Evolutionary conservation across 2,113 vertebrate genomes (phyloP), one percentile per base, ranked within the genome.

Genomic region (Ctenodactylus gundi): DNA sequence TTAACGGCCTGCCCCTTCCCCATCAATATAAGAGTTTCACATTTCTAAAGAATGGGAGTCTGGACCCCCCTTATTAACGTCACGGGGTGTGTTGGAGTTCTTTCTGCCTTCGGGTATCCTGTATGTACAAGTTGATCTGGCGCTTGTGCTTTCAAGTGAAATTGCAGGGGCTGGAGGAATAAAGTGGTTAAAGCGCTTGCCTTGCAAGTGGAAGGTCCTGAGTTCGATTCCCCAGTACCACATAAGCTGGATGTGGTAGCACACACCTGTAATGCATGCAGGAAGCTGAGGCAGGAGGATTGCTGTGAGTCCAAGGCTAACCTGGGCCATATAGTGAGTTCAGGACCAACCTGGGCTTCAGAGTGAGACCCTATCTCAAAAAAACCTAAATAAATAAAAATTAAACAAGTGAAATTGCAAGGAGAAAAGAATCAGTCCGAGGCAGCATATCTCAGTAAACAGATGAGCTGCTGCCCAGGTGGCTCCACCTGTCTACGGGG

Each of bases 41-140:
- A 39, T 64, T 94, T 53, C 53, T 83, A 77, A 51, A 70, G 64
- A 65, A 65, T 21, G 27, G 87, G 36, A 64, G 49, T 51, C 39
- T 64, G 21, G 68, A 85, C 85, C 4, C 34, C 75, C 31, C 6
- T 67, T 53, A 51, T 51, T 85, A 49, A 64, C 78, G 49, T 88
- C 55, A 80, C 77, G 44, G 4, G 68, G 20, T 3, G 5, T 64
- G 4, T 72, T 85, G 49, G 14, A 76, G 0, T 67, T 86, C 80
- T 76, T 83, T 36, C 36, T 70, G 31, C 41, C 78, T 84, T 93
- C 76, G 36, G 27, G 51, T 68, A 34, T 77, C 67, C 6, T 87
- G 12, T n/a, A 23, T 51, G 44, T 55, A 94, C 44, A 77, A 68
- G 60, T 36, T 21, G 12, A 18, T 57, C 57, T 93, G 77, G 55